Evolutionary conservation across 2,888 invertebrate genomes (phyloP).

Genomic region (Aelia acuminata): DNA sequence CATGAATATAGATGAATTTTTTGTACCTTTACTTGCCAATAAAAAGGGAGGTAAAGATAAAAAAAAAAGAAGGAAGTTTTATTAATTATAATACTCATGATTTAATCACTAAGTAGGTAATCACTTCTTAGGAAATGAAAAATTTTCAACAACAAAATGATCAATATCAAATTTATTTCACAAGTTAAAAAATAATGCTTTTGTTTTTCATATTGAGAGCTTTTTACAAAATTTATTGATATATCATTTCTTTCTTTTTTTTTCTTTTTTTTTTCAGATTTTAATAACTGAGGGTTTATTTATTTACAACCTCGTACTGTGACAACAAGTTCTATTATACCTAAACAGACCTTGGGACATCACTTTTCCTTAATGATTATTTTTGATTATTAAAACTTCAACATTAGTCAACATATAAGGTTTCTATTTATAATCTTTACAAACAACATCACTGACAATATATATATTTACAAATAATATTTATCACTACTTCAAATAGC

Average conservation of each 20-base stretch:
- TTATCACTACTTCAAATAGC: conserved; percentile 33
- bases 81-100: conserved; percentile 3
- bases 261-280: conserved; percentile 23
- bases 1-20: background rate
- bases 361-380: conserved; percentile 43
- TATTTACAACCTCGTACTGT: conserved; percentile 47
- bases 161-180: background rate
- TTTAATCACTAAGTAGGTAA: background rate
- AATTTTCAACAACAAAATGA: conserved; percentile 15
- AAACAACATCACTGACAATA: conserved; percentile 4
- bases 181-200: background rate
- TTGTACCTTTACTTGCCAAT: conserved; percentile 21
- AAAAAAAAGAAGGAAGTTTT: background rate
- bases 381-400: conserved; percentile 51
- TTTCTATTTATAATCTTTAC: conserved; percentile 26
- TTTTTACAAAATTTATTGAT: conserved; percentile 23
- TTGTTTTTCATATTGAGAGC: conserved; percentile 6
- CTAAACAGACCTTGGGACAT: background rate
- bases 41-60: conserved; percentile 30
- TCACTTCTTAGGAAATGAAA: conserved; percentile 16
- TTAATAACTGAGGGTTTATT: background rate
- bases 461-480: conserved; percentile 28
- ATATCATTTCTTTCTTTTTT: too few relatives aligned
- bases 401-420: conserved; percentile 24
- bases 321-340: conserved; percentile 42